Conservation (phyloP, 2,888 invertebrate species). For the Dolichopus griseipennis region DNA sequence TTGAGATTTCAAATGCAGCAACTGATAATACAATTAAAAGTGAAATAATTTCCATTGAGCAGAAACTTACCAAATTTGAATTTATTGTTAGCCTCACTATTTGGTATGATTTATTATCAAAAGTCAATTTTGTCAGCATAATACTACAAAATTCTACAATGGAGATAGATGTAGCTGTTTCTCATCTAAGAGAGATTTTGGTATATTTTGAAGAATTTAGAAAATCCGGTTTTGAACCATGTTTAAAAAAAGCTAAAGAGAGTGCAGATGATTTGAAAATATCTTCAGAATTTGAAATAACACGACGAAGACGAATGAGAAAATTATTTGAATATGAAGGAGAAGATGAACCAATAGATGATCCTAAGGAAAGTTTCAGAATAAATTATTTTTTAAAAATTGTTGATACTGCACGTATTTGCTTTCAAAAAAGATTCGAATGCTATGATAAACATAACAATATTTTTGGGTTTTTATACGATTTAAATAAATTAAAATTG, state of each 20-base stretch:
- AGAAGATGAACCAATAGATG: conserved; percentile 12
- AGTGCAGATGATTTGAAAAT: conserved; percentile 10
- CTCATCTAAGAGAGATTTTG: too few relatives aligned
- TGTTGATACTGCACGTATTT: conserved; percentile 1
- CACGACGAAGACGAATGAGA: conserved; percentile 7
- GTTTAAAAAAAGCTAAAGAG: conserved; percentile 5
- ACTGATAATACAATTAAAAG: conserved; percentile 8
- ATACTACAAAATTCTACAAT: conserved; percentile 12
- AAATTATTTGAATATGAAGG: conserved; percentile 11
- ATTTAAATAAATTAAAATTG: conserved; percentile 13
- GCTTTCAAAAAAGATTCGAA: conserved; percentile 8
- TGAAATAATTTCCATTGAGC: not conserved
- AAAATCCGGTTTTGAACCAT: conserved; percentile 5
- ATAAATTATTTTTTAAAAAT: conserved; percentile 13
- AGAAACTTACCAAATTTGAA: conserved; percentile 4
- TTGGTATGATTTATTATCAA: conserved; percentile 3
- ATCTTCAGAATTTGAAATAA: conserved; percentile 10
- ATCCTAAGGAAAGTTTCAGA: conserved; percentile 13
- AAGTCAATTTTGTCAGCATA: conserved; percentile 8
- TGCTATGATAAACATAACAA: conserved; percentile 10
- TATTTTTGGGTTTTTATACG: conserved; percentile 12
- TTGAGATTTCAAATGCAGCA: conserved; percentile 1
- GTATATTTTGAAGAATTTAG: too few relatives aligned
- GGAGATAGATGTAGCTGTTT: not conserved
- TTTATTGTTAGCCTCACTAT: not conserved